A percentile compares a stretch with the other conserved stretches of the same genome.
These are phyloP conservation scores for Sebastolobus alascanus DNA, from an alignment of 2,797 vertebrate genomes.

Conservation along the genomic window DNA sequence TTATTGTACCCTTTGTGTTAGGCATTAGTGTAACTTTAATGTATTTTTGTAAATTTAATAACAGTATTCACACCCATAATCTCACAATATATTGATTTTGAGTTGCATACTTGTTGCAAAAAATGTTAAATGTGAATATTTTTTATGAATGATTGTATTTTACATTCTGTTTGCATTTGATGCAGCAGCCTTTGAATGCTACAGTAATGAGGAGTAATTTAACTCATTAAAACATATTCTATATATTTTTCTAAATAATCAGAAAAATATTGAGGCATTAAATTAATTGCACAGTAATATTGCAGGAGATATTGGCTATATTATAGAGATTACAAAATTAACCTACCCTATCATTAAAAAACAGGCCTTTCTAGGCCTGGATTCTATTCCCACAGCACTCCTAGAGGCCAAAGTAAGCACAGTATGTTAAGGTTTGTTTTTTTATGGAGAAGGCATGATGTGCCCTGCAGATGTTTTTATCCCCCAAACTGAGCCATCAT, in stretches of 20 bases:
- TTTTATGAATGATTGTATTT: neutral
- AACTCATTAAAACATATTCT: neutral
- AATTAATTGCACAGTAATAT: neutral
- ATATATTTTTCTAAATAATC: neutral
- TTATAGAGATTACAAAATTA: neutral
- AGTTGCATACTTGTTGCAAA: neutral
- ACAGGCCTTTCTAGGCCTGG: neutral
- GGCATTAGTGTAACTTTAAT: neutral
- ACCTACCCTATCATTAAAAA: neutral
- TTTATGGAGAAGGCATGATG: neutral
- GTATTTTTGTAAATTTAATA: neutral
- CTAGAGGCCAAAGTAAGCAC: conserved; percentile 1
- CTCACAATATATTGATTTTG: neutral
- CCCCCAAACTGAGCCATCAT: neutral
- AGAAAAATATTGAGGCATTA: neutral
- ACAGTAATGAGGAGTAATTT: neutral
- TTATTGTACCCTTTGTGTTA: conserved; percentile 24
- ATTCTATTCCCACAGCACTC: conserved; percentile 3
- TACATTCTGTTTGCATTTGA: neutral
- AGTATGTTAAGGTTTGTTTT: neutral
- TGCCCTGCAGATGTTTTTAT: neutral
- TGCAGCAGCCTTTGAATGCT: neutral
- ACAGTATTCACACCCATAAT: neutral
- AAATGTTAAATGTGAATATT: neutral
- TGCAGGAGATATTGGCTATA: neutral